Base-by-base conservation (phyloP, 1,140 invertebrate species). In the Leptonema lineaticorne region DNA sequence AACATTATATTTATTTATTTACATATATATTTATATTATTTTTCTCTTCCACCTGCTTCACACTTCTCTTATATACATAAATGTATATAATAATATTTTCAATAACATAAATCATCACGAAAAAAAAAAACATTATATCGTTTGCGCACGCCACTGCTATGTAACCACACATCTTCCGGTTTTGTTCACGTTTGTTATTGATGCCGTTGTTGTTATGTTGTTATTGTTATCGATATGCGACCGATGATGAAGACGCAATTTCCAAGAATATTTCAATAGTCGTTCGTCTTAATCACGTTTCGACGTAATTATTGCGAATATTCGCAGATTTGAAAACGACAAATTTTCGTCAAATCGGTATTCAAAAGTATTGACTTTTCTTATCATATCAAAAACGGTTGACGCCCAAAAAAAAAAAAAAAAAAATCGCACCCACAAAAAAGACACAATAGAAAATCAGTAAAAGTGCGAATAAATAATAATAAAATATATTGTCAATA, bases 331-430 rank as follows among this genome's bases (percentile, higher is more conserved):
- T n/a, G n/a, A n/a, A n/a, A n/a, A n/a, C n/a, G n/a, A n/a, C n/a
- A n/a, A n/a, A n/a, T n/a, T n/a, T n/a, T n/a, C n/a, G n/a, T n/a
- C n/a, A n/a, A n/a, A n/a, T n/a, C n/a, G n/a, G n/a, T n/a, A n/a
- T n/a, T n/a, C n/a, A 22, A 59, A 59, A 59, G n/a, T 59, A 59
- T 59, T 59, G 57, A 59, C 57, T 33, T 59, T 59, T 26, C 57
- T 59, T 59, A 59, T 59, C 57, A 11, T 20, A 33, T 30, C 18
- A 28, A 27, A 33, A 59, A 41, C 33, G n/a, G 27, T 14, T 59
- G 57, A 22, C 27, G 20, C 18, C 48, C 7, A 16, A 45, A 14
- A n/a, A n/a, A n/a, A n/a, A n/a, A n/a, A n/a, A n/a, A n/a, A n/a
- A n/a, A n/a, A n/a, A n/a, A n/a, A n/a, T n/a, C 5, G 22, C 46